These are phyloP conservation scores for Drosophila tsacasi DNA, from an alignment of 1,140 invertebrate genomes.

Conservation along the genomic window DNA sequence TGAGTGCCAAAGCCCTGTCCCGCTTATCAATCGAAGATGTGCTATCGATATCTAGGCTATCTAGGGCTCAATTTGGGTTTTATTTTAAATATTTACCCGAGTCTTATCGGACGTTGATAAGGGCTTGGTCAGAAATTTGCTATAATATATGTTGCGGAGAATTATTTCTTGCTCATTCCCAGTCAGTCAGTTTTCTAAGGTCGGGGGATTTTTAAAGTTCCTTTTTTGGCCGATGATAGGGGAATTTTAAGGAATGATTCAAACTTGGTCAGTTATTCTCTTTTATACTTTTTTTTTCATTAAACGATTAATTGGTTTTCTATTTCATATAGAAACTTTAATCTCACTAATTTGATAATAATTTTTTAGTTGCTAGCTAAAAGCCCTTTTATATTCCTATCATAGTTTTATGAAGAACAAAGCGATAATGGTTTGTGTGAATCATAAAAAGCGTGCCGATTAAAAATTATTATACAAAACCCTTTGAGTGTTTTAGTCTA, in stretches of 20 bases:
- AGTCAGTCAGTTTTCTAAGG: neutral
- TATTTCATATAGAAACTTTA: neutral
- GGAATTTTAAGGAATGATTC: neutral
- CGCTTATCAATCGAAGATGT: slow-evolving; percentile 40
- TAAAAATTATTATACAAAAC: neutral
- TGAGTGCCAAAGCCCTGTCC: slow-evolving; percentile 26
- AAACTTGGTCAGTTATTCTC: neutral
- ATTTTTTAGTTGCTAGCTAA: too few species aligned
- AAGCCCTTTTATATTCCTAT: too few species aligned
- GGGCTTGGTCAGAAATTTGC: slow-evolving; percentile 6
- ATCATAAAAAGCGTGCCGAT: slow-evolving; percentile 1
- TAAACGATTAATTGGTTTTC: neutral
- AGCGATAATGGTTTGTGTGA: slow-evolving; percentile 1
- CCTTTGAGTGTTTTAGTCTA: neutral
- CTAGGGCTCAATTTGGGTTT: slow-evolving; percentile 17
- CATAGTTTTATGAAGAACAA: neutral
- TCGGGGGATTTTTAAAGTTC: neutral
- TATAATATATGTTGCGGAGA: slow-evolving; percentile 1
- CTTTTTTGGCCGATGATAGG: neutral
- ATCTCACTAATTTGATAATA: too few species aligned
- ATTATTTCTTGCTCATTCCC: slow-evolving; percentile 7
- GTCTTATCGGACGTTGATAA: slow-evolving; percentile 29
- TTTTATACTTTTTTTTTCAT: neutral
- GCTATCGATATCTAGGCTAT: slow-evolving; percentile 42
- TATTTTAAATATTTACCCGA: slow-evolving; percentile 29